Evolutionary conservation across 2,888 invertebrate species (phyloP).

Genomic region (Parnassius mnemosyne): DNA sequence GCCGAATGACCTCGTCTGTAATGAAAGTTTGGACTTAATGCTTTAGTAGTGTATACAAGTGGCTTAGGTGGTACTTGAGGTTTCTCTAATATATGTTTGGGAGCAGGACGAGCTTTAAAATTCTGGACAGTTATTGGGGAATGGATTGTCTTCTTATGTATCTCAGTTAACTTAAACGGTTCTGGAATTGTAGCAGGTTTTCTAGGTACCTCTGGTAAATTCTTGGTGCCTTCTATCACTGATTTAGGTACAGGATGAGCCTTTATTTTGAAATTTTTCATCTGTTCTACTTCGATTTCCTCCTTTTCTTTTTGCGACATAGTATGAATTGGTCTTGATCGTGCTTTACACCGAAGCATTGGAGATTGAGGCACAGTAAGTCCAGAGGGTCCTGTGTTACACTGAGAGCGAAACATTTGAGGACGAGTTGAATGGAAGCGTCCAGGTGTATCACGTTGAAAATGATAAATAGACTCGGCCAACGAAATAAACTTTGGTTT

Average conservation of each 20-base stretch:
- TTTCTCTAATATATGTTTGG: conserved; percentile 74
- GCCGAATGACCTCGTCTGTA: conserved; percentile 53
- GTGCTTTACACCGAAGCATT: conserved; percentile 73
- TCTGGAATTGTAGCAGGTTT: conserved; percentile 81
- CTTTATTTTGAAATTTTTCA: conserved; percentile 84
- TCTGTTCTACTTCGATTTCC: conserved; percentile 82
- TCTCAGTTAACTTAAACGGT: conserved; percentile 83
- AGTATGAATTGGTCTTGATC: conserved; percentile 76
- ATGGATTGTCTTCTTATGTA: conserved; percentile 62
- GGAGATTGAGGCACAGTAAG: conserved; percentile 78
- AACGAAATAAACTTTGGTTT: conserved; percentile 77
- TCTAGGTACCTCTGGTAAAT: conserved; percentile 71
- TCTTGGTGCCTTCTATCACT: conserved; percentile 74
- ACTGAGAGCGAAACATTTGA: conserved; percentile 48
- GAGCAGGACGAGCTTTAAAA: conserved; percentile 84
- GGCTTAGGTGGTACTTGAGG: conserved; percentile 61
- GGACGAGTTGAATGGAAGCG: conserved; percentile 70
- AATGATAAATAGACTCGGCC: conserved; percentile 81
- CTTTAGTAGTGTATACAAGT: conserved; percentile 48
- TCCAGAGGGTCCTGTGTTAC: conserved; percentile 40
- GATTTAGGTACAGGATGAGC: conserved; percentile 83
- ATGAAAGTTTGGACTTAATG: conserved; percentile 60
- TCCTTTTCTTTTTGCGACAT: conserved; percentile 82
- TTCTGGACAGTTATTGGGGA: conserved; percentile 44
- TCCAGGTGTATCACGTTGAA: conserved; percentile 80